phyloP scores from a whole-genome alignment of 2,113 vertebrate species.

The Amazona vittata region DNA sequence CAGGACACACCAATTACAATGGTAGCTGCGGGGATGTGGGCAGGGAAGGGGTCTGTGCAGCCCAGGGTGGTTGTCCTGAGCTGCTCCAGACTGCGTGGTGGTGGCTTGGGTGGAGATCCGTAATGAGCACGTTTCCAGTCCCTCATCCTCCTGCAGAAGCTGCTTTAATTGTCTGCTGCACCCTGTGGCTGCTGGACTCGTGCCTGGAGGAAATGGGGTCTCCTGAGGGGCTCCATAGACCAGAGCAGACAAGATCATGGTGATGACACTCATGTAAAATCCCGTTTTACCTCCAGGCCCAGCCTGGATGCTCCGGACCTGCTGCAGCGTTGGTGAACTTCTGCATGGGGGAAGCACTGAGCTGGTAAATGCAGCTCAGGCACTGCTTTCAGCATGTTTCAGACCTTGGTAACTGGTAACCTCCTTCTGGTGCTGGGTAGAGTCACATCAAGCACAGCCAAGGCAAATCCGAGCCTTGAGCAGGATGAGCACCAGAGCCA shows the following conservation, averaged over 20 bases:
- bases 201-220: not conserved
- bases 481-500: not conserved
- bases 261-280: rapidly evolving
- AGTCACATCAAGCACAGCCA: rapidly evolving
- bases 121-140: not conserved
- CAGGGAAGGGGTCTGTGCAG: not conserved
- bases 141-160: not conserved
- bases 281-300: not conserved
- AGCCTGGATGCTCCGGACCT: not conserved
- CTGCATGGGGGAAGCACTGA: rapidly evolving
- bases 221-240: not conserved
- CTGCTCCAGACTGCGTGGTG: not conserved
- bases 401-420: rapidly evolving
- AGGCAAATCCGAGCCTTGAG: not conserved
- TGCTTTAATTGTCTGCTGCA: not conserved
- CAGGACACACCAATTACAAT: rapidly evolving
- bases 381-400: not conserved
- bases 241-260: rapidly evolving
- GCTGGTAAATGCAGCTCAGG: not conserved
- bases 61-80: not conserved
- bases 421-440: rapidly evolving
- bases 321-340: not conserved
- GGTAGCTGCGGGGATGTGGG: not conserved
- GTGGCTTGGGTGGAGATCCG: not conserved
- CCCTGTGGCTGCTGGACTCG: not conserved